Evolutionary conservation across 2,888 invertebrate species (phyloP), one percentile per base, ranked within the genome.

Genomic region (Autographa pulchrina): DNA sequence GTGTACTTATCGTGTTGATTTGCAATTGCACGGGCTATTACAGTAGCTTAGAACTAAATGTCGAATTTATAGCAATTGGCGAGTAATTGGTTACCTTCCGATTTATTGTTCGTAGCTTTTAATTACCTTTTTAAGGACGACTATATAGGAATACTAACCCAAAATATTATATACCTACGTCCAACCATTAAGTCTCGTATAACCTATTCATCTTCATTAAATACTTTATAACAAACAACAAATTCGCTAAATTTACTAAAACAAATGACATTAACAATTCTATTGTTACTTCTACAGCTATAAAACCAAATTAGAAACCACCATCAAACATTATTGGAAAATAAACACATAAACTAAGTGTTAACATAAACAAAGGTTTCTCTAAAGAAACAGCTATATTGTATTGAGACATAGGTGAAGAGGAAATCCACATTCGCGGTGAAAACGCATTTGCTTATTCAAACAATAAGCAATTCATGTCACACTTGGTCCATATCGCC

Each of bases 381-480:
- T 75, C 73, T 72, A 54, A 25, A 62, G 43, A 68, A 31, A 81
- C 59, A 71, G 65, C 65, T 52, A 72, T 43, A 62, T 65, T 48
- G 69, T 61, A 71, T 67, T 41, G 62, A 63, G n/a, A 43, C 72
- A 67, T 62, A 56, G 78, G 69, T 81, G 73, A 65, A 60, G 43
- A 79, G 67, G 82, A 80, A 79, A 74, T 70, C 48, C 60, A 74
- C 61, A 56, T 64, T 62, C 14, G 16, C 32, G 61, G 77, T 65
- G 83, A 80, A 81, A 80, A 64, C 64, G 20, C 68, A 75, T 77
- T 75, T 75, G 62, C 70, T 70, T 78, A 77, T 73, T 59, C 71
- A 69, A 72, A 85, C 82, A 82, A 82, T 83, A 66, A 74, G 71
- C 81, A 68, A 85, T 85, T 82, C 74, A 77, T 70, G 72, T 74